Conservation (phyloP, 1,140 invertebrate genomes). For the Listronotus bonariensis region DNA sequence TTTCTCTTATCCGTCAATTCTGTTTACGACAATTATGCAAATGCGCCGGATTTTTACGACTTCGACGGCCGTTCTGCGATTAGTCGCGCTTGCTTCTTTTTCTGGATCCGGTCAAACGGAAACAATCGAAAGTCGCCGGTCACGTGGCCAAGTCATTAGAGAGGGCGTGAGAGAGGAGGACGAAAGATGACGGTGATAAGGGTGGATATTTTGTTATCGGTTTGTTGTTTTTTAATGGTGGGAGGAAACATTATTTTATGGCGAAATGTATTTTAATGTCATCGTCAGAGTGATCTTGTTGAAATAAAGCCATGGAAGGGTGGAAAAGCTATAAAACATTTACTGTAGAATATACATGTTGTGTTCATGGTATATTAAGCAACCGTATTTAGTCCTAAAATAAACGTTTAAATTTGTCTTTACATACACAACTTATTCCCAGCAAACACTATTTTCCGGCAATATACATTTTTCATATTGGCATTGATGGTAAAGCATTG, state of each 20-base stretch:
- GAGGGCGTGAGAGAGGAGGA: conserved; percentile 27
- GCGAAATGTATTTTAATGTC: background rate
- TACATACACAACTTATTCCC: no score
- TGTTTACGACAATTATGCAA: conserved; percentile 41
- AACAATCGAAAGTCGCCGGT: conserved; percentile 41
- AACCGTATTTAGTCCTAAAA: no score
- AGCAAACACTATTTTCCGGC: no score
- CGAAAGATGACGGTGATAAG: conserved; percentile 17
- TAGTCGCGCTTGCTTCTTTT: conserved; percentile 39
- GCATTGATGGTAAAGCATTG: no score
- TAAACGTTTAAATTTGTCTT: no score
- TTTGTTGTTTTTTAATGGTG: conserved; percentile 29
- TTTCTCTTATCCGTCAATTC: background rate
- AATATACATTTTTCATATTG: no score
- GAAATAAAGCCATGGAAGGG: no score
- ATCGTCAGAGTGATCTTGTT: no score
- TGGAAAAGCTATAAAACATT: no score
- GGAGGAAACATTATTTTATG: conserved; percentile 24
- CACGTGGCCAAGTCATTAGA: conserved; percentile 42
- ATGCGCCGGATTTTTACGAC: conserved; percentile 38
- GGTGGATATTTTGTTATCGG: conserved; percentile 34
- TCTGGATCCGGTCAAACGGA: conserved; percentile 41
- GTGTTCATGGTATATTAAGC: no score
- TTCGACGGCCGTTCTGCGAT: conserved; percentile 26
- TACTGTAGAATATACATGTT: no score